Percentiles rank a stretch among this genome's conserved stretches.
Conservation (phyloP, 2,888 invertebrate genomes). For the Craniophora ligustri region DNA sequence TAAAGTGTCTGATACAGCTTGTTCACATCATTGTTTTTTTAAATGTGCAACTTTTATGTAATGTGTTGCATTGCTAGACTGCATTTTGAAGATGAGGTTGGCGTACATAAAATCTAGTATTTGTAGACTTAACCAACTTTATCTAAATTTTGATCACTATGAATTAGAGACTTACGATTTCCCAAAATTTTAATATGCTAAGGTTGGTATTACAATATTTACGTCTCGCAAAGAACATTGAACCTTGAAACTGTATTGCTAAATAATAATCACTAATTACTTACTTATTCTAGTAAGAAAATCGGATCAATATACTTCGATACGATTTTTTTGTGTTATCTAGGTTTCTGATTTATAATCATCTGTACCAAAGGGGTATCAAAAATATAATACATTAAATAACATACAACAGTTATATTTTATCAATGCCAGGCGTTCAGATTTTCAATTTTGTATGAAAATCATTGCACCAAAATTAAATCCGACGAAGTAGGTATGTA, state of each 20-base stretch:
- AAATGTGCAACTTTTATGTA: constrained; percentile 25
- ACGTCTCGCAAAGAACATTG: not conserved
- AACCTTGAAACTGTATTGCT: constrained; percentile 26
- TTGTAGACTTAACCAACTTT: not conserved
- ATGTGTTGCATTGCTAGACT: constrained; percentile 16
- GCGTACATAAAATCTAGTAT: not conserved
- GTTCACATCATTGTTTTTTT: constrained; percentile 32
- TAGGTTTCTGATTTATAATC: too few relatives aligned
- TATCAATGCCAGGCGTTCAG: too few relatives aligned
- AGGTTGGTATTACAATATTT: constrained; percentile 2
- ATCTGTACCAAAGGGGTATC: too few relatives aligned
- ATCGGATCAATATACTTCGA: too few relatives aligned
- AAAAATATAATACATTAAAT: too few relatives aligned
- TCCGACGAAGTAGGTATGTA: too few relatives aligned
- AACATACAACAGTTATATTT: too few relatives aligned
- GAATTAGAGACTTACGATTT: constrained; percentile 20
- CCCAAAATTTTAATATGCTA: not conserved
- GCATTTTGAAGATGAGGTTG: constrained; percentile 5
- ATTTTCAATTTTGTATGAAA: too few relatives aligned
- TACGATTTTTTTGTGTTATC: too few relatives aligned
- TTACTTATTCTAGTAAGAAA: too few relatives aligned
- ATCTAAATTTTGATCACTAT: not conserved
- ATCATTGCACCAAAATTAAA: too few relatives aligned
- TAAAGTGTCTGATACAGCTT: not conserved
- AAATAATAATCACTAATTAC: too few relatives aligned